phyloP scores from a whole-genome alignment of 2,888 invertebrate genomes.

The Noctua fimbriata region DNA sequence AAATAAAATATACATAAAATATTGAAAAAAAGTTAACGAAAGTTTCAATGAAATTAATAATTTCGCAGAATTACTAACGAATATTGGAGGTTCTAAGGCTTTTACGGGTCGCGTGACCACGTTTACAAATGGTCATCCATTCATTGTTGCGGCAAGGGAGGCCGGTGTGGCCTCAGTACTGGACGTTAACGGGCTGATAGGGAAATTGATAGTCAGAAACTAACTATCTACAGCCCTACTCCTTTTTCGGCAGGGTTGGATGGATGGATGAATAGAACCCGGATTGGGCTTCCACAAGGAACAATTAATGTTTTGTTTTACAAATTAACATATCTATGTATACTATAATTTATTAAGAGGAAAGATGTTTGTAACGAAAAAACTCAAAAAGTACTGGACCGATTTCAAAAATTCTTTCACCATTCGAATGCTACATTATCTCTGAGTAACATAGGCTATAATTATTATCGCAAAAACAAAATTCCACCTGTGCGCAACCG shows the following conservation, averaged over 20 bases:
- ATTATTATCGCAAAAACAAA: too few relatives aligned
- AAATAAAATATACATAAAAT: background rate
- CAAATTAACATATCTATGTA: background rate
- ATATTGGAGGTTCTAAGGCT: background rate
- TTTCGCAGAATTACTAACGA: constrained; percentile 11
- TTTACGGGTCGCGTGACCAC: constrained; percentile 40
- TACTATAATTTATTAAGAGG: too few relatives aligned
- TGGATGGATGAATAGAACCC: background rate
- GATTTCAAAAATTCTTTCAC: too few relatives aligned
- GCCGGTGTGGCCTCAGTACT: constrained; percentile 11
- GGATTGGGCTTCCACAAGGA: background rate
- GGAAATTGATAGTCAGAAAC: constrained; percentile 38
- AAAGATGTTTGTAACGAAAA: too few relatives aligned
- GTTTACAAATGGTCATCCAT: constrained; percentile 35
- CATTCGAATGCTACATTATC: too few relatives aligned
- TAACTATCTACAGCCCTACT: constrained; percentile 4
- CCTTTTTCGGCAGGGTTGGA: background rate
- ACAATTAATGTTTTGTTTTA: background rate
- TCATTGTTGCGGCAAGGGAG: constrained; percentile 32
- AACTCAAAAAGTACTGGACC: too few relatives aligned
- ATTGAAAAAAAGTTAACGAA: background rate
- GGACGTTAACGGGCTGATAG: constrained; percentile 42
- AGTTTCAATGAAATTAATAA: background rate
- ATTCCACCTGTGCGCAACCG: too few relatives aligned
- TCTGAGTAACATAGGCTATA: too few relatives aligned